Evolutionary conservation across 2,113 vertebrate genomes (phyloP), one percentile per base, ranked within the genome.

Genomic region (Fregetta grallaria): DNA sequence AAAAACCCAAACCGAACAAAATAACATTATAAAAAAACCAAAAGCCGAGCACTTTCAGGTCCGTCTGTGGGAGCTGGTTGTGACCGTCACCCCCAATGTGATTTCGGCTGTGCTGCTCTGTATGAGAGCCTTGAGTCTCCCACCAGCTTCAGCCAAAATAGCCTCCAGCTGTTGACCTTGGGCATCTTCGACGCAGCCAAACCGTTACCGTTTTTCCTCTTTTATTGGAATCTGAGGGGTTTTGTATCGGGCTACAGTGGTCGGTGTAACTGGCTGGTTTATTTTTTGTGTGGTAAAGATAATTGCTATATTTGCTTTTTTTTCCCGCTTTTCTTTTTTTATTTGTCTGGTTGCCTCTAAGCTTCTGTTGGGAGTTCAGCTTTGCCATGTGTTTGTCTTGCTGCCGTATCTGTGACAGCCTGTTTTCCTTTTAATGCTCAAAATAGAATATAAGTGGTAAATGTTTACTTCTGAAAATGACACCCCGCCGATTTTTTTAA

Each of bases 121-220:
- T 52, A 7, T 23, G n/a, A 26, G 14, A 55, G 47, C 92, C 73
- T 7, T 3, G 45, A 76, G 52, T 22, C 42, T 91, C 67, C 65
- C 83, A 36, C 62, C 62, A 29, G 26, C 67, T 74, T 52, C 83
- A 47, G 49, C 76, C 80, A 55, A 63, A 96, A 78, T 3, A 91
- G 32, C 88, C 67, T 84, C 79, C 83, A 89, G 91, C 73, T 87
- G 73, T 67, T 84, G 93, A 80, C 94, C 61, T 67, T 63, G 89
- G 76, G 61, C 91, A 71, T 94, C 84, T 47, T 22, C 3, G 8
- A 21, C 66, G 40, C 49, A 44, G 58, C 58, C 82, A 56, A 55
- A 36, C 45, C n/a, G 5, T 29, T 50, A 15, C 0, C 6, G 21
- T 68, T 85, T 75, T 56, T 73, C 47, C 61, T 81, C 23, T 52